Percentiles rank a stretch among this genome's conserved stretches.
Conservation (phyloP, 2,888 invertebrate genomes). For the Chrysina gloriosa region DNA sequence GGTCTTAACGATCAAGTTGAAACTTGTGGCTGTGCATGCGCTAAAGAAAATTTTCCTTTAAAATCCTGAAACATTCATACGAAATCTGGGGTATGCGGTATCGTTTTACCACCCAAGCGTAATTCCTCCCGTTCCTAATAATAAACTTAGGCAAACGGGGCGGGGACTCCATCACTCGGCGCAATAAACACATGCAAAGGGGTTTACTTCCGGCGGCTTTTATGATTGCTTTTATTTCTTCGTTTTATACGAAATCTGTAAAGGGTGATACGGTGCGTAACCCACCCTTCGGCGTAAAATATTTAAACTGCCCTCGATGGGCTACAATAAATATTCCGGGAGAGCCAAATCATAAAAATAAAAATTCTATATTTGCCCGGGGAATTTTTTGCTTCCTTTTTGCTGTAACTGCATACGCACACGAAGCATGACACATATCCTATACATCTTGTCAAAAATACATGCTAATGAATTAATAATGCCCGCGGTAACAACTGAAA, state of each 20-base stretch:
- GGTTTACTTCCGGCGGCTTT: slow-evolving; percentile 25
- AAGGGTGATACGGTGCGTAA: not conserved
- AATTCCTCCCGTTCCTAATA: slow-evolving; percentile 18
- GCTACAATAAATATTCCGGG: slow-evolving; percentile 41
- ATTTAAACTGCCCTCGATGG: slow-evolving; percentile 41
- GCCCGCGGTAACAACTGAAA: slow-evolving; percentile 7
- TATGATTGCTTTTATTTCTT: slow-evolving; percentile 34
- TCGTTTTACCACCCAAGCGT: not conserved
- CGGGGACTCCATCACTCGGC: too few relatives aligned
- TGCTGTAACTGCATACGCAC: not conserved
- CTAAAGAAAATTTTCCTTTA: not conserved
- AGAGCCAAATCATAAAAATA: slow-evolving; percentile 31
- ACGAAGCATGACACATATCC: slow-evolving; percentile 3
- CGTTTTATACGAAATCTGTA: slow-evolving; percentile 34
- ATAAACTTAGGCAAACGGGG: slow-evolving; percentile 30
- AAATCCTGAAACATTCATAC: not conserved
- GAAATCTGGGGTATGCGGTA: not conserved
- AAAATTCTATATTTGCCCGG: slow-evolving; percentile 25
- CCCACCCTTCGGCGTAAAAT: slow-evolving; percentile 27
- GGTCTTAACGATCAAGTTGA: too few relatives aligned
- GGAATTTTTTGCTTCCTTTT: not conserved
- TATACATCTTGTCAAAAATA: slow-evolving; percentile 32
- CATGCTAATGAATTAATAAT: slow-evolving; percentile 30
- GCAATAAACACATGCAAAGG: slow-evolving; percentile 32
- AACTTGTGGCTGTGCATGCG: too few relatives aligned